Evolutionary conservation across 2,797 vertebrate genomes (phyloP).

Genomic region (Thamnophis elegans): DNA sequence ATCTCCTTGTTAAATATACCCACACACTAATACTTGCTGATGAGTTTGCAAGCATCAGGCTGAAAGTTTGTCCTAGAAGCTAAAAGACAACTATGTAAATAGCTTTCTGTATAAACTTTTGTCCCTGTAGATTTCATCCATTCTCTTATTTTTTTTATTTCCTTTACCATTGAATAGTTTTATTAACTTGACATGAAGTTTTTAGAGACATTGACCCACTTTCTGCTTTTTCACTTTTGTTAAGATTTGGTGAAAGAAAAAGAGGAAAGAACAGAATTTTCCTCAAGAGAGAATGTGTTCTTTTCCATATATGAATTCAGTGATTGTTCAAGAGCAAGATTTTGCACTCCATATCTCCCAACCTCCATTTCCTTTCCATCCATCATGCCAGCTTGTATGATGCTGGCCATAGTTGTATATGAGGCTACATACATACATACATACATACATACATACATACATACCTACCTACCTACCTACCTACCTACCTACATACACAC

Average conservation of each 20-base stretch:
- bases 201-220: conserved; percentile 26
- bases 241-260: background rate
- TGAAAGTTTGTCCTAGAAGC: background rate
- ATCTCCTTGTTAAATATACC: background rate
- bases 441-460: too few species aligned
- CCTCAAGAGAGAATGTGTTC: background rate
- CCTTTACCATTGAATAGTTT: conserved; percentile 19
- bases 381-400: background rate
- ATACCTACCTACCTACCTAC: too few species aligned
- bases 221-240: conserved; percentile 6
- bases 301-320: background rate
- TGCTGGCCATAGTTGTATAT: background rate
- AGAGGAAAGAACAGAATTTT: background rate
- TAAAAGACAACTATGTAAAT: background rate
- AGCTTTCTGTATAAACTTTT: background rate
- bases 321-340: background rate
- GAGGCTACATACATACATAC: too few species aligned
- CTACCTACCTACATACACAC: too few species aligned
- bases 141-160: background rate
- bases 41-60: background rate
- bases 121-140: background rate
- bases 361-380: background rate
- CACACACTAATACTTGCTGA: background rate
- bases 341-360: background rate
- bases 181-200: conserved; percentile 3